Percentiles rank a stretch among this genome's conserved stretches.
These are phyloP conservation scores for Drosophila prosaltans DNA, from an alignment of 1,140 invertebrate genomes.

Conservation along the genomic window DNA sequence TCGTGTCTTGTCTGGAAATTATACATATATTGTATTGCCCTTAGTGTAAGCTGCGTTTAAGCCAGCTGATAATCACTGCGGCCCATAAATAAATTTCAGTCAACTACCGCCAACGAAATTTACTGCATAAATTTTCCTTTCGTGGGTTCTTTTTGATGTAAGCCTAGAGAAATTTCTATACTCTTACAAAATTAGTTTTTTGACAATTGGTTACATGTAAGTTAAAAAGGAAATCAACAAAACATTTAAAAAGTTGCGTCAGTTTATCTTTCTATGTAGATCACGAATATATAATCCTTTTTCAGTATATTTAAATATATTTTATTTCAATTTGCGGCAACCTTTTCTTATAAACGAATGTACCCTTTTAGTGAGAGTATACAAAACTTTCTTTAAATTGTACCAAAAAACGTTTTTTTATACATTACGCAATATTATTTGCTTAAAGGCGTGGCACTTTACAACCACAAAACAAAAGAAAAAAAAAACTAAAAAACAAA, in stretches of 20 bases:
- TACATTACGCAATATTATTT: conserved; percentile 59
- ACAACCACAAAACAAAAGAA: conserved; percentile 16
- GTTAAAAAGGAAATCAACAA: too few species aligned
- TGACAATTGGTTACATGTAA: too few species aligned
- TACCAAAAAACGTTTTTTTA: conserved; percentile 61
- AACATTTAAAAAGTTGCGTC: too few species aligned
- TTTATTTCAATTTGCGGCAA: not conserved
- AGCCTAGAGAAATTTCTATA: not conserved
- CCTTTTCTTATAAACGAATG: not conserved
- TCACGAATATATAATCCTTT: too few species aligned
- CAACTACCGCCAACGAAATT: conserved; percentile 2
- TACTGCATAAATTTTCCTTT: not conserved
- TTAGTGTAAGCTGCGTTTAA: conserved; percentile 1
- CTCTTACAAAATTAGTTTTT: not conserved
- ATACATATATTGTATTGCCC: conserved; percentile 1
- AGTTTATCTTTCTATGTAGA: too few species aligned
- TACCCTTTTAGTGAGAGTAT: not conserved
- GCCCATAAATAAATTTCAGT: conserved; percentile 6
- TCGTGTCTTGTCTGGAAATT: not conserved
- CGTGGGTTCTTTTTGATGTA: not conserved
- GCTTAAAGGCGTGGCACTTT: conserved; percentile 29
- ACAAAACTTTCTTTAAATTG: conserved; percentile 58
- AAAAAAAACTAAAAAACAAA: not conserved
- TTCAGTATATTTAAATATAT: too few species aligned
- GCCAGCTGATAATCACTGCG: conserved; percentile 10